These are phyloP conservation scores for Listrodromus nycthemerus DNA, from an alignment of 2,888 invertebrate species.

Conservation along the genomic window DNA sequence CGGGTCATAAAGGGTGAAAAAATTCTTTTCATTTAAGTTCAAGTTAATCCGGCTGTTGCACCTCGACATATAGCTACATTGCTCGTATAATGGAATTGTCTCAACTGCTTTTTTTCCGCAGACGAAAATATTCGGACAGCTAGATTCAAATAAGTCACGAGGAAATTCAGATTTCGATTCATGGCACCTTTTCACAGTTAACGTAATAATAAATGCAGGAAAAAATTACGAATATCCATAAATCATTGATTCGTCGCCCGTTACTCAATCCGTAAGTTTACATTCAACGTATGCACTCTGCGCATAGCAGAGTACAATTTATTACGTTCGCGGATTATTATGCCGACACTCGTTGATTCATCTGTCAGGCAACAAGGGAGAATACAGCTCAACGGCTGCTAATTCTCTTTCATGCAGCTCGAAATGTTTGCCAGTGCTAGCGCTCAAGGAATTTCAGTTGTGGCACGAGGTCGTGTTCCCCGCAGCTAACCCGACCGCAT, in stretches of 20 bases:
- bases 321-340: neutral
- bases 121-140: neutral
- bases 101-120: neutral
- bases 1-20: neutral
- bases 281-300: neutral
- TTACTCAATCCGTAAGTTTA: neutral
- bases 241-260: neutral
- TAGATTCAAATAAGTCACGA: neutral
- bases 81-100: neutral
- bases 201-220: neutral
- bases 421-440: neutral
- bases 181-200: neutral
- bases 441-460: neutral
- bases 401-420: constrained; percentile 6
- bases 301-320: neutral
- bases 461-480: constrained; percentile 1
- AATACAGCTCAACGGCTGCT: neutral
- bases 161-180: neutral
- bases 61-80: neutral
- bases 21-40: constrained; percentile 30
- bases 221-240: neutral
- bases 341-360: neutral
- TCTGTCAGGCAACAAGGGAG: neutral
- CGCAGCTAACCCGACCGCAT: neutral
- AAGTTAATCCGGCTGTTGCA: constrained; percentile 19